Percentiles rank a stretch among this genome's conserved stretches.
These are phyloP conservation scores for Melinaea marsaeus DNA, from an alignment of 2,888 invertebrate genomes.

Conservation along the genomic window DNA sequence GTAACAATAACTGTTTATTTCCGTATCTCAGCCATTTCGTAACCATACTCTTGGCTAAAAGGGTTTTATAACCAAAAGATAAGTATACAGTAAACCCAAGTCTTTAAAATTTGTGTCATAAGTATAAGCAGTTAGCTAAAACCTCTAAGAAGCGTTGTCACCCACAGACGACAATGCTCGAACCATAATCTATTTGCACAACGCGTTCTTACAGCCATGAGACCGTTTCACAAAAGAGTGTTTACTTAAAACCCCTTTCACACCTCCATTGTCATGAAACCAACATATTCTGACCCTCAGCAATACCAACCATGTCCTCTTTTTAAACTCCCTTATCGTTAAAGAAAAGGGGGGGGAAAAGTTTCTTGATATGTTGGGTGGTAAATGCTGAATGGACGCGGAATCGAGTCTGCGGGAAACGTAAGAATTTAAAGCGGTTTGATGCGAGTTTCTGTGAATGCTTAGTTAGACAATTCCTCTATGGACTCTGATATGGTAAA, in stretches of 20 bases:
- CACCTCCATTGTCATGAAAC: conserved; percentile 67
- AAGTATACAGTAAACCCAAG: neutral
- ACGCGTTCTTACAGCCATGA: conserved; percentile 58
- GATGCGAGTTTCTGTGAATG: conserved; percentile 33
- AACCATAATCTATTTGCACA: conserved; percentile 71
- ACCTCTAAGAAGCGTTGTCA: conserved; percentile 29
- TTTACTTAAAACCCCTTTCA: conserved; percentile 76
- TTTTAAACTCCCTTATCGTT: conserved; percentile 24
- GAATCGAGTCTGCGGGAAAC: conserved; percentile 57
- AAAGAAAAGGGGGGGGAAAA: conserved; percentile 28
- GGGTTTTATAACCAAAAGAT: neutral
- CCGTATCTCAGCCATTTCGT: too few relatives aligned
- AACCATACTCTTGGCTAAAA: too few relatives aligned
- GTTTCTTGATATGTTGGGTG: conserved; percentile 42
- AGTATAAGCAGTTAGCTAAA: conserved; percentile 21
- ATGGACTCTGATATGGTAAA: conserved; percentile 20
- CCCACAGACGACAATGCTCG: conserved; percentile 50
- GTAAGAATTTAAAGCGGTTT: conserved; percentile 57
- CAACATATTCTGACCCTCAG: conserved; percentile 44
- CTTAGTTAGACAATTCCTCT: conserved; percentile 29
- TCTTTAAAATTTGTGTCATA: conserved; percentile 23
- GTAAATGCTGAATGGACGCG: conserved; percentile 54
- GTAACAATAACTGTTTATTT: too few relatives aligned
- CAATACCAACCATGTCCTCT: conserved; percentile 36
- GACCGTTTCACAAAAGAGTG: conserved; percentile 69